phyloP scores from a whole-genome alignment of 2,113 vertebrate genomes.

The Prinia subflava region DNA sequence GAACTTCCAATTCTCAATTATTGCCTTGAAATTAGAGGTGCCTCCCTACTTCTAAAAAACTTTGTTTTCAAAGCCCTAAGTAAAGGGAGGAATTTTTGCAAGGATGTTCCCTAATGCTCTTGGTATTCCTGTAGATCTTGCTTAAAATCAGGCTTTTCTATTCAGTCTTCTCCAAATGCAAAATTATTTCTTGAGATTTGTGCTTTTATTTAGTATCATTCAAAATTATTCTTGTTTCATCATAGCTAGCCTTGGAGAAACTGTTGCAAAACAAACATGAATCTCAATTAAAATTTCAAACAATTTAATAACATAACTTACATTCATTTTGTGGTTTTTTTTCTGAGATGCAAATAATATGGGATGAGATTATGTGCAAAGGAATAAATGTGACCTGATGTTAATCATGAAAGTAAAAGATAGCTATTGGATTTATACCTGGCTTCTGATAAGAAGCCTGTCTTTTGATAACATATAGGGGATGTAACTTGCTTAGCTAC shows the following conservation, averaged over 20 bases:
- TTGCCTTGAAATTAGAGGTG: conserved; percentile 6
- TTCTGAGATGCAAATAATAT: background rate
- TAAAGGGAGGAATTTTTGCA: background rate
- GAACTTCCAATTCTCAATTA: background rate
- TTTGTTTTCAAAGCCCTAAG: conserved; percentile 14
- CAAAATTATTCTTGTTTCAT: background rate
- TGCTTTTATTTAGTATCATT: background rate
- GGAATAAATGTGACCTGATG: background rate
- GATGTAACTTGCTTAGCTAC: background rate
- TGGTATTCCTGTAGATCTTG: background rate
- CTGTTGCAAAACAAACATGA: background rate
- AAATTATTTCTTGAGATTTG: background rate
- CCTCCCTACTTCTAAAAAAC: background rate
- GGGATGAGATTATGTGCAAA: background rate
- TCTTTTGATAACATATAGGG: background rate
- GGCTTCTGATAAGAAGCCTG: background rate
- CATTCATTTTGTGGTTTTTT: background rate
- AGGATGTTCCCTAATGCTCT: background rate
- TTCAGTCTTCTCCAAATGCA: background rate
- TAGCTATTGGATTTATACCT: background rate
- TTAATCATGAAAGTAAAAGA: background rate
- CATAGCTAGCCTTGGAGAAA: background rate
- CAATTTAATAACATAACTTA: background rate
- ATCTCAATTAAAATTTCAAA: conserved; percentile 2
- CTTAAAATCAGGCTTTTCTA: background rate